Conservation (phyloP, 1,140 invertebrate genomes). For the Cecropterus lyciades region DNA sequence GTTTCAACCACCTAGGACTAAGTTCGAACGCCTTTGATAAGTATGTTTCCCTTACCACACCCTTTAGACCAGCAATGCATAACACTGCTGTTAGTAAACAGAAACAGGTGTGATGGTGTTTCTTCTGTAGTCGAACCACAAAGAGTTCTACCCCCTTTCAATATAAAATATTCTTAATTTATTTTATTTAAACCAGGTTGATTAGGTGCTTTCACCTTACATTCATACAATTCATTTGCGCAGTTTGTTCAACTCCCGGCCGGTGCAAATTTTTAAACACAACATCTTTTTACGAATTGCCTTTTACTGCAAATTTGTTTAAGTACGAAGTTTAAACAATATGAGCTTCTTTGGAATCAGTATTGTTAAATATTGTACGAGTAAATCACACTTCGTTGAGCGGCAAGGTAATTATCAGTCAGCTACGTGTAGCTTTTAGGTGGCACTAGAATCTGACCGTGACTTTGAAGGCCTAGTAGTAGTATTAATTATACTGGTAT, state of each 20-base stretch:
- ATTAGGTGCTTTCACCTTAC: conserved; percentile 10
- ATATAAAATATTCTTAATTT: no score
- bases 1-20: no score
- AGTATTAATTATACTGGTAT: no score
- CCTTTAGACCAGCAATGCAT: no score
- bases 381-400: conserved; percentile 6
- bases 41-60: no score
- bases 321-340: conserved; percentile 22
- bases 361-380: conserved; percentile 26
- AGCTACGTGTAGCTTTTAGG: background rate
- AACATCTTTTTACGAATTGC: conserved; percentile 22
- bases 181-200: background rate
- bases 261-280: conserved; percentile 31
- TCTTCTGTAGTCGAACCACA: no score
- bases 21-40: no score
- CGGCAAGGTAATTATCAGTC: background rate
- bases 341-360: conserved; percentile 32
- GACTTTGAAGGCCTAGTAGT: no score
- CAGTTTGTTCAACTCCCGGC: conserved; percentile 14
- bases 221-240: conserved; percentile 37
- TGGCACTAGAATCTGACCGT: background rate
- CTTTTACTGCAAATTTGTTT: conserved; percentile 28
- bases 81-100: no score
- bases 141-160: no score
- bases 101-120: no score